Conservation (phyloP, 2,888 invertebrate species). For the Lasioglossum leucozonium region DNA sequence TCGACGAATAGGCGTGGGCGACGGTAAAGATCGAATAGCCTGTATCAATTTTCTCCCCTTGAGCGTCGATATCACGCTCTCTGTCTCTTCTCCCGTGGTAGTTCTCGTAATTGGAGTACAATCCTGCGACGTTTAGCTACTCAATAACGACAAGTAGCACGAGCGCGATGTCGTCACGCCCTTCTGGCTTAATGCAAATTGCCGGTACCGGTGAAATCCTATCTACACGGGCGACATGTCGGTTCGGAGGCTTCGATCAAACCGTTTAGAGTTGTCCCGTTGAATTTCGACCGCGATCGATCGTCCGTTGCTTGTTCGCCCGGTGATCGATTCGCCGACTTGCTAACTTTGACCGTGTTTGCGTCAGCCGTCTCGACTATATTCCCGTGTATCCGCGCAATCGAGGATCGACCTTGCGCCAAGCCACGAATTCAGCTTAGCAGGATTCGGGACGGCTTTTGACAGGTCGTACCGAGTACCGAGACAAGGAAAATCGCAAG, state of each 20-base stretch:
- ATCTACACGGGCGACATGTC: constrained; percentile 36
- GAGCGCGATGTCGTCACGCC: constrained; percentile 55
- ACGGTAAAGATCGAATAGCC: background rate
- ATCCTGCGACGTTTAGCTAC: constrained; percentile 73
- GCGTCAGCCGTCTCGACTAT: background rate
- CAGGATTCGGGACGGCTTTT: background rate
- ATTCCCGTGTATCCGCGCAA: background rate
- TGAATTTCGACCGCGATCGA: constrained; percentile 19
- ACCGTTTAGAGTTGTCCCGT: constrained; percentile 1
- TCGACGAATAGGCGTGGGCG: background rate
- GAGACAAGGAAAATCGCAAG: background rate
- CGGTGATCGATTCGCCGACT: constrained; percentile 8
- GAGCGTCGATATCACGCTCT: constrained; percentile 21
- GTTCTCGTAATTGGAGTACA: constrained; percentile 72
- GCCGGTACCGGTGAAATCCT: constrained; percentile 46
- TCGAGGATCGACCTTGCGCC: background rate
- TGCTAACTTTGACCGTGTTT: constrained; percentile 12
- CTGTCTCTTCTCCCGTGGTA: constrained; percentile 43
- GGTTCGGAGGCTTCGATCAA: constrained; percentile 41
- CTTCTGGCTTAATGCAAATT: constrained; percentile 65
- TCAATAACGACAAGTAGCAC: constrained; percentile 69
- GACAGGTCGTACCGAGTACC: background rate
- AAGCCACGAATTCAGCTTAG: background rate
- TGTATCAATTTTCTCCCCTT: constrained; percentile 38
- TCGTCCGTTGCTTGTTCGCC: background rate